phyloP scores from a whole-genome alignment of 2,888 invertebrate genomes.

The Stenoptilia bipunctidactyla region DNA sequence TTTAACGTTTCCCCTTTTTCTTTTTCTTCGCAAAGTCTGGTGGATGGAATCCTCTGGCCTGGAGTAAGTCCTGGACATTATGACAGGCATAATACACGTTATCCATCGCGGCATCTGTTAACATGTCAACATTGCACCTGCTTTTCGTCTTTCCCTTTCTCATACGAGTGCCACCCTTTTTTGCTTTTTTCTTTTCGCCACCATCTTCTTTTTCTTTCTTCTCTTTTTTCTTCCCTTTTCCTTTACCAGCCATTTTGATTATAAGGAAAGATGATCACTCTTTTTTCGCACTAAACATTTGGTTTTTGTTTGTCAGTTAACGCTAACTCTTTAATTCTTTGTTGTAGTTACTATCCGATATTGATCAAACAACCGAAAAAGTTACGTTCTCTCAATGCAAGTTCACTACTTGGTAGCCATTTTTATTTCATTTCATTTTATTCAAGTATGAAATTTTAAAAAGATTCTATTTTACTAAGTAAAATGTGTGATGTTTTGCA shows the following conservation, averaged over 20 bases:
- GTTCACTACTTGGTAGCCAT: too few species aligned
- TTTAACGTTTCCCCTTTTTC: constrained; percentile 78
- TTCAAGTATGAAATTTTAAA: too few species aligned
- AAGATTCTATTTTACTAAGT: too few species aligned
- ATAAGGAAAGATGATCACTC: not conserved
- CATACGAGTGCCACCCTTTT: constrained; percentile 43
- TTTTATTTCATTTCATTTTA: too few species aligned
- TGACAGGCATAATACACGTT: constrained; percentile 95
- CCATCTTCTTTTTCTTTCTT: constrained; percentile 61
- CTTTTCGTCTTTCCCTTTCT: constrained; percentile 73
- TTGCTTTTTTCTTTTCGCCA: constrained; percentile 29
- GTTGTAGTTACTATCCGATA: too few species aligned
- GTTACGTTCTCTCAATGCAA: too few species aligned
- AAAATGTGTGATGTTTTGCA: too few species aligned
- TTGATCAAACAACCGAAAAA: too few species aligned
- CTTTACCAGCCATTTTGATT: constrained; percentile 39
- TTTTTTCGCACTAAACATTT: too few species aligned
- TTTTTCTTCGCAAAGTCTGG: constrained; percentile 90
- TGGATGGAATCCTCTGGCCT: constrained; percentile 90
- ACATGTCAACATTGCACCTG: constrained; percentile 84
- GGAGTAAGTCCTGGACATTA: constrained; percentile 89
- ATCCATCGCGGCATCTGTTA: constrained; percentile 92
- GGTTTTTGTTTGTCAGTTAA: too few species aligned
- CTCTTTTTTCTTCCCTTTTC: constrained; percentile 61
- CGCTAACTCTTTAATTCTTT: too few species aligned